These are phyloP conservation scores for Notarius lentiginosus DNA, from an alignment of 2,113 vertebrate species.

Conservation along the genomic window DNA sequence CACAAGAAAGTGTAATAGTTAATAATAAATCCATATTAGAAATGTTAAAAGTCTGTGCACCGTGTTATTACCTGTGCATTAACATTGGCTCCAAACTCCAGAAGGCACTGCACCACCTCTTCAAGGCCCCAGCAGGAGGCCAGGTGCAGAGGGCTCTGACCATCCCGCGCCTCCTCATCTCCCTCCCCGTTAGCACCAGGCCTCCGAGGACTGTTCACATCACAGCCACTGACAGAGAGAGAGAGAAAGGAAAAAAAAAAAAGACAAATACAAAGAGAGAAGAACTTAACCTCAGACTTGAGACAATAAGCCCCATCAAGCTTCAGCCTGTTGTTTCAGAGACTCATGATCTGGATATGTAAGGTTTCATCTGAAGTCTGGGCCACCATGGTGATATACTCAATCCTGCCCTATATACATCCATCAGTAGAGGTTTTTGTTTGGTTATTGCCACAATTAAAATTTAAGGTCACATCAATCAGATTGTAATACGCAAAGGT, in stretches of 20 bases:
- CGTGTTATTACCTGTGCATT: slow-evolving; percentile 82
- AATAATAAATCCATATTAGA: not conserved
- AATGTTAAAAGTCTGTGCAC: not conserved
- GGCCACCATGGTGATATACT: not conserved
- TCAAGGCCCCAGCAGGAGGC: slow-evolving; percentile 93
- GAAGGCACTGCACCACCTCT: slow-evolving; percentile 93
- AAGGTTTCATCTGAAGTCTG: not conserved
- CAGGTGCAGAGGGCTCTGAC: slow-evolving; percentile 91
- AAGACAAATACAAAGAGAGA: not conserved
- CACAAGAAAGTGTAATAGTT: not conserved
- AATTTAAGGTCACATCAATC: not conserved
- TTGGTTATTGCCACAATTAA: not conserved
- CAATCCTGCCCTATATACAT: not conserved
- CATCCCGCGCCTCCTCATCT: slow-evolving; percentile 93
- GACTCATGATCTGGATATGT: not conserved
- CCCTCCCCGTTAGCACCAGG: slow-evolving; percentile 91
- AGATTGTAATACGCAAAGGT: not conserved
- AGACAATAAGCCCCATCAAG: not conserved
- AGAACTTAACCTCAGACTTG: not conserved
- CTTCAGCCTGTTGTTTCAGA: not conserved
- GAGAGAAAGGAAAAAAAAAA: not conserved
- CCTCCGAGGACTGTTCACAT: slow-evolving; percentile 88
- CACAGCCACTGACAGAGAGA: slow-evolving; percentile 81
- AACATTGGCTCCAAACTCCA: slow-evolving; percentile 97
- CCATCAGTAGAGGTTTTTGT: not conserved